Conservation (phyloP, 2,113 vertebrate species). For the Madoqua kirkii region DNA sequence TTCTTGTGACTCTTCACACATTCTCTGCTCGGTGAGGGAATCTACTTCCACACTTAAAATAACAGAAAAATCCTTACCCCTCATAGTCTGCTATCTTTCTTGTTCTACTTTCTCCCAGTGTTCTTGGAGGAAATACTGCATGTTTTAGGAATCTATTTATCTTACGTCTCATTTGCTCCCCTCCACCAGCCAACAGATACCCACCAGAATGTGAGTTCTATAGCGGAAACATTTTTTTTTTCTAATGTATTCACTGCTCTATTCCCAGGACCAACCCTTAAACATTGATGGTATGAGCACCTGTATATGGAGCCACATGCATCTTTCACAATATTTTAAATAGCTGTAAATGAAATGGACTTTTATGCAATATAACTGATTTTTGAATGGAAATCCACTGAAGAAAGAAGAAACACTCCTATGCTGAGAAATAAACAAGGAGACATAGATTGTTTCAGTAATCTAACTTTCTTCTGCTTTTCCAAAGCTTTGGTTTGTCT, state of each 20-base stretch:
- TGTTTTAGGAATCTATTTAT: neutral
- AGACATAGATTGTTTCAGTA: neutral
- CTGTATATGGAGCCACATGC: no score
- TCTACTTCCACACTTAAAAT: neutral
- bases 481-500: neutral
- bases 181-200: neutral
- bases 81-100: fast-evolving
- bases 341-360: neutral
- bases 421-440: neutral
- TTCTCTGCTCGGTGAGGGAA: neutral
- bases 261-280: neutral
- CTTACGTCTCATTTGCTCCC: neutral
- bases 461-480: neutral
- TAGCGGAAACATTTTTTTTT: neutral
- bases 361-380: neutral
- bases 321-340: neutral
- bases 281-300: neutral
- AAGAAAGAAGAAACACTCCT: neutral
- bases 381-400: neutral
- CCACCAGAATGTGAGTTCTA: neutral
- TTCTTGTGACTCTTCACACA: neutral
- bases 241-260: neutral
- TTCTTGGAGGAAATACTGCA: neutral
- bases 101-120: neutral
- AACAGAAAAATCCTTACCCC: neutral